Base-by-base conservation (phyloP, 2,797 vertebrate species). In the Enteromius unitaeniatus region DNA sequence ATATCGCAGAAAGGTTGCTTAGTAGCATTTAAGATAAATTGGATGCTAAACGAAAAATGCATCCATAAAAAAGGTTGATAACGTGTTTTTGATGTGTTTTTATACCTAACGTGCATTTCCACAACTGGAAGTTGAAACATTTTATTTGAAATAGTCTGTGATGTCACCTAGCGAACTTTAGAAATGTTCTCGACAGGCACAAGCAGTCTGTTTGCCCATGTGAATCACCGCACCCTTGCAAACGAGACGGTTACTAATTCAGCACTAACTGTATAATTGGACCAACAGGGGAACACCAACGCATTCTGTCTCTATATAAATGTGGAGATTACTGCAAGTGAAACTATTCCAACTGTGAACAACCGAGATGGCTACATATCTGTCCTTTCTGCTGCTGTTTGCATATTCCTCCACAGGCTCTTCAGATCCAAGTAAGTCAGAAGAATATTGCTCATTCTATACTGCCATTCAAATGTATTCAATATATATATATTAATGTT, bases 181-280 rank as follows among this genome's bases (percentile, higher is more conserved):
- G 76, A 65, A 84, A 73, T 58, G 65, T 74, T 89, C 89, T 91
- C 92, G 91, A 87, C 88, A 89, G 93, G 89, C 84, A 89, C 90
- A 92, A 80, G 10, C 64, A 72, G 68, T 79, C 67, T 58, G 77
- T 51, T 79, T 77, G n/a, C 37, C 47, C 86, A 74, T 79, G 53
- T 58, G 62, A 31, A 67, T 68, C 60, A 65, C 82, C 86, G 60
- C 81, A 75, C 82, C 40, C 69, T 58, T 19, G 26, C 11, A 60
- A 81, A 23, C 40, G 62, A 90, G 89, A 91, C 87, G 74, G 90
- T 91, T 92, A 91, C 92, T 87, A 87, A 87, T 93, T 89, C 93
- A 91, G 85, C 88, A 87, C 84, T 86, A 82, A 73, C 85, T 68
- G 83, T 91, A 88, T 91, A 91, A 92, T 90, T 89, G 89, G 87